phyloP scores from a whole-genome alignment of 2,888 invertebrate genomes.

The Ophion obscuratus region DNA sequence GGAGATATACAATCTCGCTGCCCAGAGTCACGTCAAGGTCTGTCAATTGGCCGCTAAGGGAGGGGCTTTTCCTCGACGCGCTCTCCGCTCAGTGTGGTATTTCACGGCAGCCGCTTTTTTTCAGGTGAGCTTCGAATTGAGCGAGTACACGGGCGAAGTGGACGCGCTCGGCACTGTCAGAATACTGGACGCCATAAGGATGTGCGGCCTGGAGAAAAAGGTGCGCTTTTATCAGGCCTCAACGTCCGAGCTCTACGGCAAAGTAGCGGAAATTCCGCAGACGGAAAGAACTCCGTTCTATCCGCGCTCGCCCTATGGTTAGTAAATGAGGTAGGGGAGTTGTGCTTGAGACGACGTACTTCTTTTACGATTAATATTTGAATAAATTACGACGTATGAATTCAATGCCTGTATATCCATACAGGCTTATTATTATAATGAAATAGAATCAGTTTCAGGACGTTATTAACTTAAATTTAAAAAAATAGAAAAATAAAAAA shows the following conservation, averaged over 20 bases:
- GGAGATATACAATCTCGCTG: slow-evolving; percentile 99
- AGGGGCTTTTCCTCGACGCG: neutral
- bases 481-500: too few relatives aligned
- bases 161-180: slow-evolving; percentile 97
- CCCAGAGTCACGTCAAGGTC: slow-evolving; percentile 99
- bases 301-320: slow-evolving; percentile 98
- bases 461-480: too few relatives aligned
- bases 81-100: too few relatives aligned
- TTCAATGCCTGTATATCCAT: too few relatives aligned
- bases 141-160: slow-evolving; percentile 99
- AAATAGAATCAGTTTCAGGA: too few relatives aligned
- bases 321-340: slow-evolving; percentile 72
- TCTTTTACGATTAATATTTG: too few relatives aligned
- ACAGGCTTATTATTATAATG: too few relatives aligned
- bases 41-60: neutral
- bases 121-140: slow-evolving; percentile 96
- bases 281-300: slow-evolving; percentile 98
- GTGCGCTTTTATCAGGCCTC: slow-evolving; percentile 98
- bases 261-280: slow-evolving; percentile 96
- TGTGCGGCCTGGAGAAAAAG: slow-evolving; percentile 92
- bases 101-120: slow-evolving; percentile 33
- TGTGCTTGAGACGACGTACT: too few relatives aligned
- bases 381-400: too few relatives aligned
- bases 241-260: slow-evolving; percentile 97
- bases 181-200: slow-evolving; percentile 95